phyloP scores from a whole-genome alignment of 2,797 vertebrate species.

The Pogonophryne albipinna region DNA sequence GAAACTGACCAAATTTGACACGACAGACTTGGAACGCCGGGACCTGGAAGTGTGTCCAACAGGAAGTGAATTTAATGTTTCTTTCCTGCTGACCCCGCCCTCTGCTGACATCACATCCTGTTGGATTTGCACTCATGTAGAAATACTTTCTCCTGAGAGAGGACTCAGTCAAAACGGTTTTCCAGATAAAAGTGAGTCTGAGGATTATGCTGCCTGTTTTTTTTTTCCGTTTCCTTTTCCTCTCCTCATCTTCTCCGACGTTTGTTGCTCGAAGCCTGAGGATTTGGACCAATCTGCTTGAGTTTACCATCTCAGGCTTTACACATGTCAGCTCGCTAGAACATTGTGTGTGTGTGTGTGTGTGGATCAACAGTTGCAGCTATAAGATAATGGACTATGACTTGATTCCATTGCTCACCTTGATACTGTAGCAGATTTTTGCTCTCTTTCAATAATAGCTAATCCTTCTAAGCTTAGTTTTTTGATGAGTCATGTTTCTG shows the following conservation, averaged over 20 bases:
- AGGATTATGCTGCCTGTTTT: slow-evolving; percentile 16
- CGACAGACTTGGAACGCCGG: neutral
- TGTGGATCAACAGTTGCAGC: slow-evolving; percentile 45
- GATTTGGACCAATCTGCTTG: slow-evolving; percentile 28
- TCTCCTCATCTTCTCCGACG: neutral
- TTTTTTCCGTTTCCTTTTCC: neutral
- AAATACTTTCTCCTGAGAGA: neutral
- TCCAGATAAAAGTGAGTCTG: neutral
- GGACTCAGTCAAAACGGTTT: neutral
- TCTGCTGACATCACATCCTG: slow-evolving; percentile 45
- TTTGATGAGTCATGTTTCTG: neutral
- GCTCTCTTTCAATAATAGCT: neutral
- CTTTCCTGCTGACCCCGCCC: slow-evolving; percentile 3
- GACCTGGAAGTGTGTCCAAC: neutral
- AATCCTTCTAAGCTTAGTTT: neutral
- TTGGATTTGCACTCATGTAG: neutral
- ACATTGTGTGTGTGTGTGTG: slow-evolving; percentile 9
- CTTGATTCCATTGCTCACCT: slow-evolving; percentile 21
- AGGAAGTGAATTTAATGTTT: neutral
- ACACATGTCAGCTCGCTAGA: neutral
- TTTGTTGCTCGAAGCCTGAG: slow-evolving; percentile 15
- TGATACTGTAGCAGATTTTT: slow-evolving; percentile 18
- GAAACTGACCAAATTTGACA: neutral
- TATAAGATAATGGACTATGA: slow-evolving; percentile 25
- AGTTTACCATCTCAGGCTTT: slow-evolving; percentile 23